Evolutionary conservation across 2,797 vertebrate species (phyloP).

Genomic region (Enoplosus armatus): DNA sequence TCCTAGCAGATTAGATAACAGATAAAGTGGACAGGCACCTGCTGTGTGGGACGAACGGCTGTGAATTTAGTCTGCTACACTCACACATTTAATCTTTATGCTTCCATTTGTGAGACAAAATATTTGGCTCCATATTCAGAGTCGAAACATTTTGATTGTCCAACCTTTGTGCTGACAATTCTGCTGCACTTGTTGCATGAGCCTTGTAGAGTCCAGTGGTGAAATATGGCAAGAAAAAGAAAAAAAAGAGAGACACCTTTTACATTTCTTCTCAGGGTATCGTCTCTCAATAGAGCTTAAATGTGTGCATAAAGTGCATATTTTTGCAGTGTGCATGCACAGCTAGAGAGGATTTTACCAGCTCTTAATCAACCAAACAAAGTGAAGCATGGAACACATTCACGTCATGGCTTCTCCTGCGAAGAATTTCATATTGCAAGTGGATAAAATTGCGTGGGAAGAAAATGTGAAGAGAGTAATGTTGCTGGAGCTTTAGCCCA

Average conservation of each 20-base stretch:
- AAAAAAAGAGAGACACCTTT: background rate
- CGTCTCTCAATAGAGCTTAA: background rate
- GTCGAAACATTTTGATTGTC: background rate
- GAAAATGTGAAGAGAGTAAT: slow-evolving; percentile 13
- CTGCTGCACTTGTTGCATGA: background rate
- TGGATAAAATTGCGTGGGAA: background rate
- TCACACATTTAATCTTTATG: slow-evolving; percentile 5
- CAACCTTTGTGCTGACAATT: background rate
- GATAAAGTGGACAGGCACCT: slow-evolving; percentile 1
- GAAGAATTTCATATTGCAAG: background rate
- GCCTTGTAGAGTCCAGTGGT: background rate
- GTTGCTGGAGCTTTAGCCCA: background rate
- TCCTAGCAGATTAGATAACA: background rate
- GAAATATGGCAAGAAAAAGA: background rate
- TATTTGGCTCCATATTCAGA: background rate
- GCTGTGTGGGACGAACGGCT: slow-evolving; percentile 23
- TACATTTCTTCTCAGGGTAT: background rate
- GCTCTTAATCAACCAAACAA: background rate
- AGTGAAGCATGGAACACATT: background rate
- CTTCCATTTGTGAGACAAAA: background rate
- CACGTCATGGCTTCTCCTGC: background rate
- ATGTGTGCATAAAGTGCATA: too few species aligned
- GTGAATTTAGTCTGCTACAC: background rate
- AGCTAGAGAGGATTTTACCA: background rate
- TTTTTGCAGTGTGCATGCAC: background rate